Evolutionary conservation across 2,113 vertebrate genomes (phyloP).

Genomic region (Ceuthmochares aereus): DNA sequence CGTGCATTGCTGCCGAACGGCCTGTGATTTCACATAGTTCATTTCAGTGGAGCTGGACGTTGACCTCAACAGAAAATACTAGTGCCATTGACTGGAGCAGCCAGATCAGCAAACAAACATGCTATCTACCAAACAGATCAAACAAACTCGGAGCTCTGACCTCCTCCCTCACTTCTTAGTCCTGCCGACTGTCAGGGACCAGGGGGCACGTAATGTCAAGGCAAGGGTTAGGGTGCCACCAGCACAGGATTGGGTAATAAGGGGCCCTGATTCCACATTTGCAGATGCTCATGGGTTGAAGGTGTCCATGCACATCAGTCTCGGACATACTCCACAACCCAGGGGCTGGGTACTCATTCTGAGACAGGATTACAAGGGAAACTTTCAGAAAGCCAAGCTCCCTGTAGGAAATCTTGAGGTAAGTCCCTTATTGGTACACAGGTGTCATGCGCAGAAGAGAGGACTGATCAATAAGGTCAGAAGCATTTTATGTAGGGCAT

Average conservation of each 20-base stretch:
- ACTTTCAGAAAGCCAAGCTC: background rate
- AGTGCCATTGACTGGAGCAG: background rate
- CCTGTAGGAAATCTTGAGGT: background rate
- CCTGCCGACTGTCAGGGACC: background rate
- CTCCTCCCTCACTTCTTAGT: background rate
- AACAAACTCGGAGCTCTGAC: background rate
- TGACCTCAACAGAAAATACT: background rate
- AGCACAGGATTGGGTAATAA: background rate
- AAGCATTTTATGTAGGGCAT: background rate
- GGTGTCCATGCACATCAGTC: too few species aligned
- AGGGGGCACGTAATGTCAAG: rapidly evolving
- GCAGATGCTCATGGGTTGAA: background rate
- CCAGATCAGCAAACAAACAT: background rate
- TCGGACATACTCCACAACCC: background rate
- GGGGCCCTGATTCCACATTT: background rate
- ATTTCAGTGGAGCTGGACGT: background rate
- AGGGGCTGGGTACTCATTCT: background rate
- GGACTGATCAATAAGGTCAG: background rate
- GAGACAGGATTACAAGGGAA: background rate
- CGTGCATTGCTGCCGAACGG: too few species aligned
- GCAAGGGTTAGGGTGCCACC: background rate
- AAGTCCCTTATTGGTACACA: too few species aligned
- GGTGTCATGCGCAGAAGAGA: background rate
- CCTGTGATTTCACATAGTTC: background rate
- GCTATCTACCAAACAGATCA: background rate